These are phyloP conservation scores for Dioctria rufipes DNA, from an alignment of 2,888 invertebrate genomes.

Conservation along the genomic window DNA sequence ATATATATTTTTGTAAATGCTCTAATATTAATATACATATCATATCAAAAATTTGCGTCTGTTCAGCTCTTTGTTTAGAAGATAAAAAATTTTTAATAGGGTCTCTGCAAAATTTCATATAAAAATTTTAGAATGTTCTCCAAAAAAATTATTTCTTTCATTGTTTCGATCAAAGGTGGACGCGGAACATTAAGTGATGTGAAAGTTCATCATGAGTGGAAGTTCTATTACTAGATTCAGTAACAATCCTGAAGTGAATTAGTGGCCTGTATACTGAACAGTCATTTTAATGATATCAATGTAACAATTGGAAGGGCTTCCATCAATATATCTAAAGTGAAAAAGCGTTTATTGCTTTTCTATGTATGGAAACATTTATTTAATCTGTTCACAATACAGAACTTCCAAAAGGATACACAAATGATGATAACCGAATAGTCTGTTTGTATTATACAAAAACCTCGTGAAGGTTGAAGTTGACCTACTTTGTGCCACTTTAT, in stretches of 20 bases:
- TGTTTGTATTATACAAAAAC: constrained; percentile 87
- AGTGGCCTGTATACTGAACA: constrained; percentile 84
- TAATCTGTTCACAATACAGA: constrained; percentile 84
- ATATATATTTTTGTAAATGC: no score
- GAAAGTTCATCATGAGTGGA: constrained; percentile 91
- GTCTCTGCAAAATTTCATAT: no score
- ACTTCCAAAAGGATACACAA: constrained; percentile 78
- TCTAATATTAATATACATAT: no score
- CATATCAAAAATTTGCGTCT: no score
- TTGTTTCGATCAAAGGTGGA: constrained; percentile 86
- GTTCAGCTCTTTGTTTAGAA: no score
- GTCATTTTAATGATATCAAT: constrained; percentile 93
- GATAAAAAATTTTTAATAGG: no score
- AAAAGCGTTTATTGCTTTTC: constrained; percentile 93
- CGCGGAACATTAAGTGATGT: constrained; percentile 91
- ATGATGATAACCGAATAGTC: constrained; percentile 88
- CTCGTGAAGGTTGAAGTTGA: constrained; percentile 92
- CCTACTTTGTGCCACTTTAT: constrained; percentile 96
- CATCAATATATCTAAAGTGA: constrained; percentile 93
- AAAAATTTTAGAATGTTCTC: no score
- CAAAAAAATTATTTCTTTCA: no score
- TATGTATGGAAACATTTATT: constrained; percentile 92
- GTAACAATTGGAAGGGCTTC: constrained; percentile 92
- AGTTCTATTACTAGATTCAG: constrained; percentile 74
- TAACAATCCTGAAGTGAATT: constrained; percentile 92